Conservation (phyloP, 2,797 vertebrate genomes). For the Poecilia velifera region DNA sequence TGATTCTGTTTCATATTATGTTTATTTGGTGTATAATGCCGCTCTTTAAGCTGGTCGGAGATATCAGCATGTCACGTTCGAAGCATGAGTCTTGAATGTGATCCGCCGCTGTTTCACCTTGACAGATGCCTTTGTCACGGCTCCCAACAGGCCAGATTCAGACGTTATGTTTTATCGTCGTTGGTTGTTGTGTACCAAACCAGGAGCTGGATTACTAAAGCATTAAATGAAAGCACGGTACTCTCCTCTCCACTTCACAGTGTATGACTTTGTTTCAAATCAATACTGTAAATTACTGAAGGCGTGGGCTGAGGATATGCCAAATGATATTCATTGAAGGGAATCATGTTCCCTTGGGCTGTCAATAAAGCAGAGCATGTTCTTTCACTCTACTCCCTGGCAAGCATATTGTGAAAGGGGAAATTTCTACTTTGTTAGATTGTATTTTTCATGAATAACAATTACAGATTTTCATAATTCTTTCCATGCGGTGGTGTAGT, state of each 20-base stretch:
- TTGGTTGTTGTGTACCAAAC: slow-evolving; percentile 58
- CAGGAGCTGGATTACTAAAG: slow-evolving; percentile 67
- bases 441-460: slow-evolving; percentile 85
- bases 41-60: slow-evolving; percentile 41
- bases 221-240: slow-evolving; percentile 75
- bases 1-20: slow-evolving; percentile 57
- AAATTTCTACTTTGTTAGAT: slow-evolving; percentile 65
- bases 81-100: slow-evolving; percentile 41
- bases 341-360: slow-evolving; percentile 73
- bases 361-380: slow-evolving; percentile 68
- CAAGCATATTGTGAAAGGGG: slow-evolving; percentile 70
- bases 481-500: slow-evolving; percentile 65
- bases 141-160: slow-evolving; percentile 53
- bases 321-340: slow-evolving; percentile 81
- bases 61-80: slow-evolving; percentile 45
- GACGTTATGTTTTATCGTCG: slow-evolving; percentile 47
- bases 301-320: slow-evolving; percentile 64
- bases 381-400: slow-evolving; percentile 52
- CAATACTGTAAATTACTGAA: slow-evolving; percentile 84
- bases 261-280: slow-evolving; percentile 77
- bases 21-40: slow-evolving; percentile 63
- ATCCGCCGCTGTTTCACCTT: slow-evolving; percentile 61
- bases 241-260: slow-evolving; percentile 68
- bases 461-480: slow-evolving; percentile 78
- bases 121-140: slow-evolving; percentile 53